Base-by-base conservation (phyloP, 2,888 invertebrate species). In the Cyclophora punctaria region DNA sequence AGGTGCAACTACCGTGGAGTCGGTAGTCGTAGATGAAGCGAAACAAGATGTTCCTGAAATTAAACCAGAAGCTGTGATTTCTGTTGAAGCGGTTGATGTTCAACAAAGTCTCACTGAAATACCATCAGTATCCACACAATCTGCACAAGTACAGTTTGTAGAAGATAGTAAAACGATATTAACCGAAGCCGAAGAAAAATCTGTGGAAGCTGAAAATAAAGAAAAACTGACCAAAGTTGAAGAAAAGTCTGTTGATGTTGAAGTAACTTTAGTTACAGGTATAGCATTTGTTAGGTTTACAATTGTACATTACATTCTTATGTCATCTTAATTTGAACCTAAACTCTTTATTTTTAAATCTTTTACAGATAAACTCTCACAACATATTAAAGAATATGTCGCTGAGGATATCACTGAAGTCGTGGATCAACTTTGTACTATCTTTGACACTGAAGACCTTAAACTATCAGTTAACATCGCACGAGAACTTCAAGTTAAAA, bases 351-450 rank as follows among this genome's bases (percentile, higher is more conserved):
- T 43, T 45, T 20, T 20, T 20, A 20, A 20, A 20, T 20, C 20
- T 51, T 50, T 73, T 69, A 7, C 66, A 75, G 75, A 63, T 47
- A 49, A 50, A 41, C 55, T 80, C n/a, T 58, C 71, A 44, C 58
- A 67, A 42, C 64, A 70, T 55, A 71, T 80, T 44, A 62, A 75
- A 50, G 66, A 77, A 47, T 77, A 70, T 53, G 55, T 75, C 48
- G 67, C 71, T 41, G 62, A 66, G 6, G 69, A 76, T 47, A 52
- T 67, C 40, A 52, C 59, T 20, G 62, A 71, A 57, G 50, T 59
- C 2, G 56, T 78, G 2, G 57, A 59, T 3, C 56, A 73, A 50
- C 45, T 78, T 35, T 61, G 66, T 3, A 44, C 57, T 42, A 20
- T 56, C 3, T 49, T 63, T 1, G 62, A 71, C 7, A 49, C 53